phyloP scores from a whole-genome alignment of 2,797 vertebrate species.

The Craterocephalus amniculus region DNA sequence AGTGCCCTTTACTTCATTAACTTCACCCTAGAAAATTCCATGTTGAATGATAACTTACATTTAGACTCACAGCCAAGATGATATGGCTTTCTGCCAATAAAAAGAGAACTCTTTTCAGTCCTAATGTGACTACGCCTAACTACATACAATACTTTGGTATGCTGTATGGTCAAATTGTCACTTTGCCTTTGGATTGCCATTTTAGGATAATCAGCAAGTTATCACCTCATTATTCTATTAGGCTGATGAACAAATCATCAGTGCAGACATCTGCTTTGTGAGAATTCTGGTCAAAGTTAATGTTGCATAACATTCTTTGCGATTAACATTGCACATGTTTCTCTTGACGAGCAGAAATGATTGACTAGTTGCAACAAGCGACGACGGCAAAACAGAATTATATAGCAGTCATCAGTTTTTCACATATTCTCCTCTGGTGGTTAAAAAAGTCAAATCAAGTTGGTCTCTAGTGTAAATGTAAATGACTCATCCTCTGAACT shows the following conservation, averaged over 20 bases:
- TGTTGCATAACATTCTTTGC: not conserved
- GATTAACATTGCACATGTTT: not conserved
- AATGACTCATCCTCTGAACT: conserved; percentile 32
- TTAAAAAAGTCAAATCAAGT: not conserved
- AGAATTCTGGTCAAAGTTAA: not conserved
- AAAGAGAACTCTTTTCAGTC: conserved; percentile 37
- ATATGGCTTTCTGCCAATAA: conserved; percentile 18
- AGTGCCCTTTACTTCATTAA: conserved; percentile 18
- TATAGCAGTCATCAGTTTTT: not conserved
- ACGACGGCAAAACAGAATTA: not conserved
- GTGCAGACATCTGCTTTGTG: not conserved
- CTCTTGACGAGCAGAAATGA: not conserved
- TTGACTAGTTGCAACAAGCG: not conserved
- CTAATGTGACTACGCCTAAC: conserved; percentile 21
- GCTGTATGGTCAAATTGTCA: conserved; percentile 6
- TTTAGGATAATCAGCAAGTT: not conserved
- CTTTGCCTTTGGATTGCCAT: conserved; percentile 13
- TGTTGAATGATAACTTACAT: conserved; percentile 10
- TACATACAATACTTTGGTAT: not conserved
- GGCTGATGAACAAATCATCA: not conserved
- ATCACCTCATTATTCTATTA: not conserved
- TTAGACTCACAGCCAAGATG: conserved; percentile 15
- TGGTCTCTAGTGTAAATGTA: not conserved
- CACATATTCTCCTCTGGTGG: not conserved
- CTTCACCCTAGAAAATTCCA: conserved; percentile 20